Evolutionary conservation across 2,113 vertebrate species (phyloP), one percentile per base, ranked within the genome.

Genomic region (Mionectes macconnelli): DNA sequence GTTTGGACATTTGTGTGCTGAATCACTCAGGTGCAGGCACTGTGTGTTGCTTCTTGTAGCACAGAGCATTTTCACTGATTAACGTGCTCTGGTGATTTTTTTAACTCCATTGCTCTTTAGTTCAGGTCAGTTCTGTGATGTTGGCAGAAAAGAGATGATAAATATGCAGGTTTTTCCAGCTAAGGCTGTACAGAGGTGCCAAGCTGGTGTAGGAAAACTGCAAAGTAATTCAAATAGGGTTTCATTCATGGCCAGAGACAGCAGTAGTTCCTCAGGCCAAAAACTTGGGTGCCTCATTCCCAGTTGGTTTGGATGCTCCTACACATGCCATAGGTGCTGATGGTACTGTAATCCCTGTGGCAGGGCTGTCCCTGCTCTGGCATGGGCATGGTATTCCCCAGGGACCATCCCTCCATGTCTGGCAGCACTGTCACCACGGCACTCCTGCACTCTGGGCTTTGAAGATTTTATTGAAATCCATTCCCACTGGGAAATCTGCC

Each of bases 371-470:
- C 67, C 31, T 2, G 8, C 76, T 33, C 44, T 1, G 5, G 22
- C 21, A 13, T 4, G n/a, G 17, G 35, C 16, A 33, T 17, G 8
- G 31, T 35, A 7, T 21, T 19, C 24, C 62, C 28, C 33, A 4
- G 40, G 68, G 22, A 12, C 27, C 5, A 5, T 28, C 10, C 62
- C 6, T 16, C 53, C 0, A 1, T 9, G 35, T 20, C 42, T 2
- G 4, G 55, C 40, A 56, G 31, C 2, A 2, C 73, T n/a, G 45
- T 7, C 35, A 2, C 4, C 0, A 8, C 0, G 1, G 9, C 20
- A 37, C 50, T 20, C 28, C 17, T 64, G 12, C 23, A 4, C 28
- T 70, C 56, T 10, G 39, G 18, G 35, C 30, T 72, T 28, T 42
- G 52, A 27, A 55, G 70, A 35, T 44, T 70, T 27, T 53, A 33